These are phyloP conservation scores for Lochmaea capreae DNA, from an alignment of 2,888 invertebrate species.

Conservation along the genomic window DNA sequence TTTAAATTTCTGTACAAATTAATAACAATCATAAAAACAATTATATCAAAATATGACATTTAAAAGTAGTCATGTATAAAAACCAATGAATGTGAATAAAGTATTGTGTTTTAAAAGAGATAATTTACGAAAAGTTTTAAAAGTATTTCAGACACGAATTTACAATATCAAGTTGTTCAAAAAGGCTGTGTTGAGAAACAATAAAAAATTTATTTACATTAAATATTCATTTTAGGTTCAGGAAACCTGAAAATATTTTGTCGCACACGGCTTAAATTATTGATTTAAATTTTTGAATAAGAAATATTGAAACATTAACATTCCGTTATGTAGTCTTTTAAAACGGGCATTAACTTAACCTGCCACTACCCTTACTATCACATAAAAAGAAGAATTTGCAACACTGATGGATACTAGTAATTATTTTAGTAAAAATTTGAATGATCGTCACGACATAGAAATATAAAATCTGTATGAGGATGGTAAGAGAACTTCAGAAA, in stretches of 20 bases:
- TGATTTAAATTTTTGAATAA: neutral
- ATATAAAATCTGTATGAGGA: neutral
- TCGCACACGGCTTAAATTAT: neutral
- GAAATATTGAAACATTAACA: neutral
- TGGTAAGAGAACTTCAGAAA: neutral
- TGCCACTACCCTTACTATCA: conserved; percentile 11
- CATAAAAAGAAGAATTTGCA: conserved; percentile 16
- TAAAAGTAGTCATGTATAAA: too few relatives aligned
- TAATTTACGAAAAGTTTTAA: too few relatives aligned
- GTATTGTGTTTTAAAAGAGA: too few relatives aligned
- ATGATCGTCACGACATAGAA: neutral
- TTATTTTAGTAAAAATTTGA: neutral
- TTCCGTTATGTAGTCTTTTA: neutral
- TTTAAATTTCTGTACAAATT: too few relatives aligned
- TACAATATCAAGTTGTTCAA: neutral
- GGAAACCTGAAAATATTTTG: neutral
- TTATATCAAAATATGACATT: too few relatives aligned
- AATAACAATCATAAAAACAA: too few relatives aligned
- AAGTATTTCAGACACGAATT: too few relatives aligned
- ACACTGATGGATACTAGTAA: neutral
- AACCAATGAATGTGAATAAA: too few relatives aligned
- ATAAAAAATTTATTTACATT: neutral
- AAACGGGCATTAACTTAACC: neutral
- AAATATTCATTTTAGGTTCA: neutral
- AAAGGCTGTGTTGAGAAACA: neutral